Base-by-base conservation (phyloP, 2,888 invertebrate genomes). In the Mimachlamys varia region DNA sequence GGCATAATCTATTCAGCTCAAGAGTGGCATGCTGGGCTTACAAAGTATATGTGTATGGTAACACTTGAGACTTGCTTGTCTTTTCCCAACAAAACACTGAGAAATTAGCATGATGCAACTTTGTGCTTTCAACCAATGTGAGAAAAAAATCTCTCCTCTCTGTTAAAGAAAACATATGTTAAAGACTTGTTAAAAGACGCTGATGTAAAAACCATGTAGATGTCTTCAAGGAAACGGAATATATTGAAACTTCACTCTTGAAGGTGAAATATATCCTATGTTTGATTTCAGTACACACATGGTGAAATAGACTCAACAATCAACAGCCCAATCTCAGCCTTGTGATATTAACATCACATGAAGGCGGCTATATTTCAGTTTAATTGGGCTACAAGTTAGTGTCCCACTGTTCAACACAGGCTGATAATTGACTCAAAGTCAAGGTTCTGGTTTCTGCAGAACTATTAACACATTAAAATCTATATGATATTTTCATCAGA, bases 81-180 rank as follows among this genome's bases (percentile, higher is more conserved):
- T 76, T 76, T 76, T 76, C 33, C 76, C 76, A 27, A 76, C 76
- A 76, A 58, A 76, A 76, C 76, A 33, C 76, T 76, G 76, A 76
- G 76, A 76, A 53, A 76, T 33, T 76, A 33, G 13, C 33, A 33
- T 76, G 76, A 76, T 76, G 76, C 76, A 76, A 76, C 76, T 76
- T 76, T 76, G 76, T 7, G 76, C 76, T 76, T 76, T 33, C 76
- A 76, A 76, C 76, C 13, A 33, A 76, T 76, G 76, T 33, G 76
- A 76, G 33, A 76, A 76, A 76, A 76, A 76, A 76, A 53, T 76
- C 33, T 22, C 76, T 62, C 62, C 13, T 7, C 5, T 27, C 12
- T 76, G 76, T 33, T 76, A 76, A 27, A 76, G 76, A 76, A 76
- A 76, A 27, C 76, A 76, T 76, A 76, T 76, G 76, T 27, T 58